Percentiles rank a stretch among this genome's conserved stretches.
Conservation (phyloP, 1,140 invertebrate genomes). For the Helicoverpa zea region DNA sequence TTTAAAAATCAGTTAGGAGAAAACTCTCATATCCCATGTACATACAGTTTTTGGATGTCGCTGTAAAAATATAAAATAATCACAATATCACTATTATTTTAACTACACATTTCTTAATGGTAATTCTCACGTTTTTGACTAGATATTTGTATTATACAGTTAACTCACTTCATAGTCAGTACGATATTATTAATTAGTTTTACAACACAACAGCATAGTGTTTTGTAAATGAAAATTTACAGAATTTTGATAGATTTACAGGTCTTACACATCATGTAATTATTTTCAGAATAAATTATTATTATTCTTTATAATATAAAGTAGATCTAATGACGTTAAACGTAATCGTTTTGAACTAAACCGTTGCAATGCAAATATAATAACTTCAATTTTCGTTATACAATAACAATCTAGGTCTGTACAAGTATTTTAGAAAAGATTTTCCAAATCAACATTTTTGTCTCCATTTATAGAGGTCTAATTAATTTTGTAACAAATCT, state of each 20-base stretch:
- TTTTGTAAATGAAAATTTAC: not conserved
- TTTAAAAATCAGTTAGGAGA: conserved; percentile 4
- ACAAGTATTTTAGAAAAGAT: conserved; percentile 1
- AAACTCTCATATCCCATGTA: too few relatives aligned
- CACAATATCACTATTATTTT: not conserved
- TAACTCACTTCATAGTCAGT: conserved; percentile 24
- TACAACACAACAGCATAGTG: conserved; percentile 1
- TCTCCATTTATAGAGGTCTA: not conserved
- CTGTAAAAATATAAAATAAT: conserved; percentile 6
- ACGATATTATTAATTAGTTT: conserved; percentile 28
- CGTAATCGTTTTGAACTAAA: not conserved
- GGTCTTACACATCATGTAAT: too few relatives aligned
- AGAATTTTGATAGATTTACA: not conserved
- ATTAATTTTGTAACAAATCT: not conserved
- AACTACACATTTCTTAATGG: not conserved
- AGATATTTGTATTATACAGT: conserved; percentile 15
- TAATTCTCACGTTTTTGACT: not conserved
- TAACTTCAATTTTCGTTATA: too few relatives aligned
- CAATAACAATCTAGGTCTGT: not conserved
- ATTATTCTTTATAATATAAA: too few relatives aligned
- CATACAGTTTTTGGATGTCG: not conserved
- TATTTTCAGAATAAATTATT: too few relatives aligned
- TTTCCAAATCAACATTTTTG: conserved; percentile 15
- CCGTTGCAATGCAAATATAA: not conserved
- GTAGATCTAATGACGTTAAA: not conserved